A percentile compares a stretch with the other conserved stretches of the same genome.
Evolutionary conservation across 2,113 vertebrate genomes (phyloP).

Genomic region (Alethe castanea): DNA sequence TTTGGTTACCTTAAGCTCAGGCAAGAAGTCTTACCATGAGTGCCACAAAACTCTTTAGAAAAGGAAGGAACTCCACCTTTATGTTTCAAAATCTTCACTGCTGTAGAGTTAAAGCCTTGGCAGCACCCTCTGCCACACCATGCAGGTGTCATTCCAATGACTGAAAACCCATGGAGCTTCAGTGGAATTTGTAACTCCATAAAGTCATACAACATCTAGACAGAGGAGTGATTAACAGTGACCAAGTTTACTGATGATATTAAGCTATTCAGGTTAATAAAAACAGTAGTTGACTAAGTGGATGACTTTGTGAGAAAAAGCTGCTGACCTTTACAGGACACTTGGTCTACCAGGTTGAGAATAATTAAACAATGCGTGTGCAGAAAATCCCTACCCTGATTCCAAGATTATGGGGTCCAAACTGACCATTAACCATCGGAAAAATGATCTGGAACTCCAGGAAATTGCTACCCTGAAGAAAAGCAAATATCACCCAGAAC

Average conservation of each 20-base stretch:
- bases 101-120: neutral
- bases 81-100: neutral
- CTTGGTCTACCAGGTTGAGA: neutral
- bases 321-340: neutral
- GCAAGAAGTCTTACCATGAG: neutral
- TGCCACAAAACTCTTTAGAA: neutral
- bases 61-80: neutral
- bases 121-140: neutral
- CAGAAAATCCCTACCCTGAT: neutral
- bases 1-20: neutral
- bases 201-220: neutral
- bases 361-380: rapidly evolving
- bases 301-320: neutral
- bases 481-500: neutral
- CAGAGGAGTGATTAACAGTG: neutral
- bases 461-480: neutral
- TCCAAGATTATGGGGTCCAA: neutral
- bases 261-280: neutral
- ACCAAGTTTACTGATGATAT: neutral
- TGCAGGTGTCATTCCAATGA: neutral
- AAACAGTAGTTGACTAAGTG: neutral
- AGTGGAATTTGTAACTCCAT: neutral
- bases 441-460: rapidly evolving
- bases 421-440: rapidly evolving
- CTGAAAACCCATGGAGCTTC: neutral